Percentiles rank a stretch among this genome's conserved stretches.
phyloP scores from a whole-genome alignment of 2,888 invertebrate species.

The Odontomyia ornata region DNA sequence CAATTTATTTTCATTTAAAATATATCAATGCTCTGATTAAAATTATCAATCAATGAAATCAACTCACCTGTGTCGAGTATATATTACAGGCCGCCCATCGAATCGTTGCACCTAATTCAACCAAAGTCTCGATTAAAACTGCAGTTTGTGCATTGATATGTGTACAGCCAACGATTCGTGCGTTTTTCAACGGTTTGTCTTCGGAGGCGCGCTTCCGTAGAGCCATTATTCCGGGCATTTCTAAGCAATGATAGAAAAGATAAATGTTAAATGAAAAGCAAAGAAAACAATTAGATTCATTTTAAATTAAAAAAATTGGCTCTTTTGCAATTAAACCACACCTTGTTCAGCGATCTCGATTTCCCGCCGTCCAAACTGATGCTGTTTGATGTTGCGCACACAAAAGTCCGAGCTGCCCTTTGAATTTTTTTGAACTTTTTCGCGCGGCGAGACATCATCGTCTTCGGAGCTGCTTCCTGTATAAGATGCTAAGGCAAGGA shows the following conservation, averaged over 20 bases:
- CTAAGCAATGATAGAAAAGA: constrained; percentile 62
- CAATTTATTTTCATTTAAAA: too few species aligned
- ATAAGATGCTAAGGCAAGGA: constrained; percentile 67
- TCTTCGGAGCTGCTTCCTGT: constrained; percentile 90
- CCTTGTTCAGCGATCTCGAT: constrained; percentile 98
- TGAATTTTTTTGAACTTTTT: constrained; percentile 88
- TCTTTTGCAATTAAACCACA: constrained; percentile 56
- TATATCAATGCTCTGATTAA: too few species aligned
- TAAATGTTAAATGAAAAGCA: background rate
- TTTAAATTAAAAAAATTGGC: background rate
- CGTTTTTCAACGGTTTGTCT: constrained; percentile 94
- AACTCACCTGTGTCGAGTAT: constrained; percentile 87
- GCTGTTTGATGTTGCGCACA: constrained; percentile 91
- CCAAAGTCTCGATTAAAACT: constrained; percentile 89
- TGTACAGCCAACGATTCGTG: constrained; percentile 96
- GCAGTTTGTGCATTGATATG: constrained; percentile 99
- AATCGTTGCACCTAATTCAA: constrained; percentile 87
- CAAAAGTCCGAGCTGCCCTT: constrained; percentile 90
- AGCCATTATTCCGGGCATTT: constrained; percentile 99
- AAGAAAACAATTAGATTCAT: background rate
- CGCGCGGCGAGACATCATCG: constrained; percentile 91
- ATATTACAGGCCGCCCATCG: constrained; percentile 98
- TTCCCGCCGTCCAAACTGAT: constrained; percentile 93
- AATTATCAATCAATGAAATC: too few species aligned
- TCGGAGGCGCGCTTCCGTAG: constrained; percentile 89